These are phyloP conservation scores for Teleogryllus oceanicus DNA, from an alignment of 2,888 invertebrate genomes.

Conservation along the genomic window DNA sequence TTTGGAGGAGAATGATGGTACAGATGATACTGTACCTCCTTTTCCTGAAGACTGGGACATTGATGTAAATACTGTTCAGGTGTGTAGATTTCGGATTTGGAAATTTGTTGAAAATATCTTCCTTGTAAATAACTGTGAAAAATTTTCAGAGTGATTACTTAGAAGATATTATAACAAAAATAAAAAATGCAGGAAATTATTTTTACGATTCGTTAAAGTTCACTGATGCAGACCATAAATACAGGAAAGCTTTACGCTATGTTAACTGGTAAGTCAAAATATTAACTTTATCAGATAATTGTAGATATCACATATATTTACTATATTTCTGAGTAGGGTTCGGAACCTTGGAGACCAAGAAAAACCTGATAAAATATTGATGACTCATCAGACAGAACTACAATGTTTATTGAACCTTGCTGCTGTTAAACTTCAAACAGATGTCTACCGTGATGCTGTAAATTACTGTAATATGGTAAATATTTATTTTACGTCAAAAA, in stretches of 20 bases:
- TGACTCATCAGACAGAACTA: slow-evolving; percentile 46
- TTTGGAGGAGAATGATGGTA: slow-evolving; percentile 65
- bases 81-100: slow-evolving; percentile 19
- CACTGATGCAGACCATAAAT: slow-evolving; percentile 67
- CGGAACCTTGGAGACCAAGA: not conserved
- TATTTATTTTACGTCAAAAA: too few relatives aligned
- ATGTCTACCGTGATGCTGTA: slow-evolving; percentile 59
- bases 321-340: slow-evolving; percentile 18
- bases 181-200: slow-evolving; percentile 71
- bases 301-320: not conserved
- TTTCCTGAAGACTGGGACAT: slow-evolving; percentile 70
- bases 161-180: slow-evolving; percentile 52
- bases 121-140: not conserved
- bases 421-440: slow-evolving; percentile 65
- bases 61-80: slow-evolving; percentile 32
- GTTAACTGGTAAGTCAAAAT: slow-evolving; percentile 50
- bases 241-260: slow-evolving; percentile 75
- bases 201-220: slow-evolving; percentile 61
- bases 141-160: slow-evolving; percentile 45
- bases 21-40: slow-evolving; percentile 67
- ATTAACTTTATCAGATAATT: not conserved
- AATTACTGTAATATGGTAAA: slow-evolving; percentile 64
- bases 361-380: slow-evolving; percentile 40
- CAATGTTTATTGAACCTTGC: slow-evolving; percentile 68
- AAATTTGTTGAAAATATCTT: not conserved